Conservation (phyloP, 2,113 vertebrate genomes). For the Corythornis madagascariensis region DNA sequence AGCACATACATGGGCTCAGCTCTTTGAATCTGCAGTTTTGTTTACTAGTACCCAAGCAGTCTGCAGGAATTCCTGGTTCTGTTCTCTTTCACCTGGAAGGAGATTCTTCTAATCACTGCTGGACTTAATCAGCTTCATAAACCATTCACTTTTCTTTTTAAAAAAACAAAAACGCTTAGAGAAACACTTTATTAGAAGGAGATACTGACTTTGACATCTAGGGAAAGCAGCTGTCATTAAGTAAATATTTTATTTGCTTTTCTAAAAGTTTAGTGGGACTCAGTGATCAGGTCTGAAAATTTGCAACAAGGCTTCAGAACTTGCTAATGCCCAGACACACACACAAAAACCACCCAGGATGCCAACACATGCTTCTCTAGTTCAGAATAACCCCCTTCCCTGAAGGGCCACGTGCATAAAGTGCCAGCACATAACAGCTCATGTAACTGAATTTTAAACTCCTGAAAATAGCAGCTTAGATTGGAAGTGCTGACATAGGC, state of each 20-base stretch:
- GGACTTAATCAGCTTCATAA: neutral
- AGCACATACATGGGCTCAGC: neutral
- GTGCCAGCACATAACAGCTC: conserved; percentile 40
- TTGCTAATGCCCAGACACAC: neutral
- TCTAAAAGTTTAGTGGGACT: neutral
- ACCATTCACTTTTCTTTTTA: neutral
- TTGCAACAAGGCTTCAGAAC: neutral
- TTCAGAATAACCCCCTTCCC: conserved; percentile 44
- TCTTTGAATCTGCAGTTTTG: neutral
- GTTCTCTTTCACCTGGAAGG: neutral
- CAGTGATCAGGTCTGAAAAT: neutral
- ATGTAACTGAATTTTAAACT: conserved; percentile 71
- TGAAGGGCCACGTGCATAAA: conserved; percentile 27
- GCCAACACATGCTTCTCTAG: neutral
- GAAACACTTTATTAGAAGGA: neutral
- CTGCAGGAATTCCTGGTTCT: neutral
- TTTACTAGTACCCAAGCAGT: neutral
- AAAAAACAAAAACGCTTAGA: neutral
- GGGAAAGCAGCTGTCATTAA: neutral
- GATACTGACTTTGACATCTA: neutral
- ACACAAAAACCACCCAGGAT: neutral
- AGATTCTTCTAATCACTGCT: neutral
- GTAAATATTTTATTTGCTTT: neutral
- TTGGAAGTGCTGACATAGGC: conserved; percentile 64
- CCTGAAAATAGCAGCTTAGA: conserved; percentile 72